A percentile compares a stretch with the other conserved stretches of the same genome.
These are phyloP conservation scores for Ctenochaetus hawaiiensis DNA, from an alignment of 2,797 vertebrate genomes.

Conservation along the genomic window DNA sequence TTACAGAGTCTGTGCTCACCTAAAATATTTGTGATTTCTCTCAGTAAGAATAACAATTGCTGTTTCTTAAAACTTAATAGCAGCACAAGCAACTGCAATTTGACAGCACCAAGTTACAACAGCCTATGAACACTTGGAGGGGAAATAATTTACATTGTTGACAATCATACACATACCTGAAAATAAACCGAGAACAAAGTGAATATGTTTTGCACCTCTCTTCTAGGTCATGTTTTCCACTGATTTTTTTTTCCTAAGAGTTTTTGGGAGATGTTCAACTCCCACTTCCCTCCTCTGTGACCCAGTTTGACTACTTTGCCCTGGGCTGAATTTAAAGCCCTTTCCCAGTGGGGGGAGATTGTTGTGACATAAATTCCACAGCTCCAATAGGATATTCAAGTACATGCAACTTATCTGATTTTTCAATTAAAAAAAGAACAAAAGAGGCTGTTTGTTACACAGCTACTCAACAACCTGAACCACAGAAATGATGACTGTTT, in stretches of 20 bases:
- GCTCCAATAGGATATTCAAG: slow-evolving; percentile 42
- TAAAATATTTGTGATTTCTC: background rate
- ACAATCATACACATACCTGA: slow-evolving; percentile 4
- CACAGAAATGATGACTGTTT: slow-evolving; percentile 10
- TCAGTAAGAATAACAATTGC: background rate
- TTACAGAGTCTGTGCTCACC: background rate
- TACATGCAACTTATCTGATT: slow-evolving; percentile 17
- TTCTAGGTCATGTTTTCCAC: slow-evolving; percentile 60
- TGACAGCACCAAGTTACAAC: background rate
- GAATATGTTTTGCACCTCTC: slow-evolving; percentile 33
- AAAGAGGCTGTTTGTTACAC: slow-evolving; percentile 4
- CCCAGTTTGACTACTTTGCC: slow-evolving; percentile 78
- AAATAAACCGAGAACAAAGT: slow-evolving; percentile 45
- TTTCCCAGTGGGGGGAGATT: slow-evolving; percentile 40
- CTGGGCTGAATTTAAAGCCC: slow-evolving; percentile 63
- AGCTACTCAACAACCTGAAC: slow-evolving; percentile 21
- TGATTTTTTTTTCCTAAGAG: slow-evolving; percentile 32
- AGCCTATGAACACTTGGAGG: slow-evolving; percentile 5
- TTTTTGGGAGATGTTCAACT: slow-evolving; percentile 59
- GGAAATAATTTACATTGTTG: slow-evolving; percentile 13
- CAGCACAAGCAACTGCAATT: background rate
- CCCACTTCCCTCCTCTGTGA: slow-evolving; percentile 67
- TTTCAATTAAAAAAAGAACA: slow-evolving; percentile 8
- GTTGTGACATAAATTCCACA: slow-evolving; percentile 63
- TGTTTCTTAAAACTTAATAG: background rate